Percentiles rank a stretch among this genome's conserved stretches.
These are phyloP conservation scores for Sinocyclocheilus anshuiensis DNA, from an alignment of 2,113 vertebrate genomes.

Conservation along the genomic window DNA sequence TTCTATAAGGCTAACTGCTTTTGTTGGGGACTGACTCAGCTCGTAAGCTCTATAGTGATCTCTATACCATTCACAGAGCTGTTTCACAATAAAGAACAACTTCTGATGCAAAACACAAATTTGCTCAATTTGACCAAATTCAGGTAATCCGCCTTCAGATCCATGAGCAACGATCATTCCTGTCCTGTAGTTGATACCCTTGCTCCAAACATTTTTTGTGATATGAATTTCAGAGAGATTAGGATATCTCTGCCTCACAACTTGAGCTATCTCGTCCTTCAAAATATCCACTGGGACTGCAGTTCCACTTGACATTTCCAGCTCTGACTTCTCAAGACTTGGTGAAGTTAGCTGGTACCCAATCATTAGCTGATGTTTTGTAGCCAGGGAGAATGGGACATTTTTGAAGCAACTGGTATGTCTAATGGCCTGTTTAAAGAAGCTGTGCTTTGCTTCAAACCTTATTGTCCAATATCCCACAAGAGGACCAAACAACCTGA, in stretches of 20 bases:
- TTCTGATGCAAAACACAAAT: slow-evolving; percentile 35
- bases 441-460: slow-evolving; percentile 27
- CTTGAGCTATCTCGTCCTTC: not conserved
- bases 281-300: not conserved
- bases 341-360: not conserved
- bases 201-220: not conserved
- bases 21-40: slow-evolving; percentile 34
- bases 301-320: not conserved
- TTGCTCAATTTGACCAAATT: slow-evolving; percentile 45
- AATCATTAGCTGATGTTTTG: slow-evolving; percentile 5
- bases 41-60: slow-evolving; percentile 54
- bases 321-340: not conserved
- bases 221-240: slow-evolving; percentile 32
- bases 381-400: not conserved
- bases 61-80: slow-evolving; percentile 51
- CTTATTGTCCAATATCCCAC: slow-evolving; percentile 7
- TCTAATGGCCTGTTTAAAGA: not conserved
- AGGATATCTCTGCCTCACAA: not conserved
- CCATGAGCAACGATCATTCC: slow-evolving; percentile 48
- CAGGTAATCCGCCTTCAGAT: slow-evolving; percentile 46
- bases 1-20: slow-evolving; percentile 29
- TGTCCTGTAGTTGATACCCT: not conserved
- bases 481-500: slow-evolving; percentile 18
- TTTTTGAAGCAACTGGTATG: not conserved
- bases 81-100: not conserved